Percentiles rank a stretch among this genome's conserved stretches.
Evolutionary conservation across 1,140 invertebrate genomes (phyloP).

Genomic region (Ostrea edulis): DNA sequence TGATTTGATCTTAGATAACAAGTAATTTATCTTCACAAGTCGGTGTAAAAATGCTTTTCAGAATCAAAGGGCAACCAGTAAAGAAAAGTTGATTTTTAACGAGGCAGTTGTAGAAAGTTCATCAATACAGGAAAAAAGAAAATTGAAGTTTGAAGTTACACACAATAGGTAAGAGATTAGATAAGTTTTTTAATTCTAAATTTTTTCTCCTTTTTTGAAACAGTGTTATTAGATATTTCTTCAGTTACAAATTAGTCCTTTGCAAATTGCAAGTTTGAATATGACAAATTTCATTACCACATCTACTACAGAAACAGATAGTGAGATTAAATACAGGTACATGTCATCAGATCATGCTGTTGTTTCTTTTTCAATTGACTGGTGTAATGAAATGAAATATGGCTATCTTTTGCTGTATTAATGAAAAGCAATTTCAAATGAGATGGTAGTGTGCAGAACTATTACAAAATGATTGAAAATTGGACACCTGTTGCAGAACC

Average conservation of each 20-base stretch:
- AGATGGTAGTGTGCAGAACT: neutral
- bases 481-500: neutral
- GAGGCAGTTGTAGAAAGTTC: slow-evolving; percentile 25
- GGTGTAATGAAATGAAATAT: neutral
- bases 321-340: no score
- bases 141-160: neutral
- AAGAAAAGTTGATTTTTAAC: slow-evolving; percentile 29
- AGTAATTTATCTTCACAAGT: slow-evolving; percentile 39
- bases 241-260: no score
- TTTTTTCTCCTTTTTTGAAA: neutral
- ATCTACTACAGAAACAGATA: no score
- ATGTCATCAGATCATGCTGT: neutral
- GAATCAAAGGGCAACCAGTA: slow-evolving; percentile 29
- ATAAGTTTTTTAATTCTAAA: neutral
- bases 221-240: no score
- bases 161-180: neutral
- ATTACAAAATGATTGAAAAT: neutral
- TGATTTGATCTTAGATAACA: slow-evolving; percentile 31
- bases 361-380: neutral
- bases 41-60: slow-evolving; percentile 35
- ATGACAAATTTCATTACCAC: neutral
- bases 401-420: neutral
- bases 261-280: neutral
- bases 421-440: neutral
- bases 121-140: slow-evolving; percentile 1